Conservation (phyloP, 2,113 vertebrate species). For the Stegostoma tigrinum region DNA sequence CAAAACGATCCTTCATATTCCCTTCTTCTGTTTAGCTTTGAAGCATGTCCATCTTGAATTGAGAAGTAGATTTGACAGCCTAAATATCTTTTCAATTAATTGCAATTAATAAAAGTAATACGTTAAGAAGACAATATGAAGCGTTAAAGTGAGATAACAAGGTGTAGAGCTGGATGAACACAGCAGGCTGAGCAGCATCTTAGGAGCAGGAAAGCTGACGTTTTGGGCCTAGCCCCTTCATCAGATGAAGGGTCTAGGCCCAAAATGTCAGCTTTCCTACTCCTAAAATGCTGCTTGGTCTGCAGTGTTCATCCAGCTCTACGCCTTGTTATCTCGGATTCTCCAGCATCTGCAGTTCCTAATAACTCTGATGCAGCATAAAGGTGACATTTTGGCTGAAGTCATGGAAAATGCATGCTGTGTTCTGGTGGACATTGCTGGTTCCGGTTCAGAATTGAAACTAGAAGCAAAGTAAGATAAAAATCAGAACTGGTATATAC, state of each 20-base stretch:
- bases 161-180: too few relatives aligned
- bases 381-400: neutral
- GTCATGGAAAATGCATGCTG: neutral
- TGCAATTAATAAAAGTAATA: neutral
- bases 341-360: too few relatives aligned
- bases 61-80: neutral
- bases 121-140: neutral
- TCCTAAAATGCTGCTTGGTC: too few relatives aligned
- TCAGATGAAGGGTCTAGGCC: too few relatives aligned
- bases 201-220: too few relatives aligned
- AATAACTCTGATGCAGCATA: too few relatives aligned
- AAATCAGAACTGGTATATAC: neutral
- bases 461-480: neutral
- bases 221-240: too few relatives aligned
- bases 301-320: too few relatives aligned
- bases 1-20: neutral
- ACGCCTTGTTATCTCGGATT: too few relatives aligned
- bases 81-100: neutral
- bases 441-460: neutral
- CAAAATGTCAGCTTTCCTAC: too few relatives aligned
- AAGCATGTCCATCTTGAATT: neutral
- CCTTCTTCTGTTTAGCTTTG: too few relatives aligned
- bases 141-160: neutral
- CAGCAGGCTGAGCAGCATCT: too few relatives aligned
- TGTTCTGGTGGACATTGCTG: neutral